phyloP scores from a whole-genome alignment of 2,888 invertebrate species.

The Xanthia icteritia region DNA sequence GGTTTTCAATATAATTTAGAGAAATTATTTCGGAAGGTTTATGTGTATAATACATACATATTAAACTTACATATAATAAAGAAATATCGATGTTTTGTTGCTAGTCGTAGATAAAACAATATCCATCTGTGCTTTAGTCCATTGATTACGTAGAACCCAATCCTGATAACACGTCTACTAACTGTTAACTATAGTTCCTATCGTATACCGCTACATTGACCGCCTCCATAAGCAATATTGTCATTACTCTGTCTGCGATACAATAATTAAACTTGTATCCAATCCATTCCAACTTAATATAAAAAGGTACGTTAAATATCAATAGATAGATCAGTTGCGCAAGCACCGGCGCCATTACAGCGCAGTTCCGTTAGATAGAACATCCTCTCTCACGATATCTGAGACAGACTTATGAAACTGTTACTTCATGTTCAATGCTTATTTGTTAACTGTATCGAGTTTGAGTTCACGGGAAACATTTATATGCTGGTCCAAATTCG shows the following conservation, averaged over 20 bases:
- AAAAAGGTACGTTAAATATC: constrained; percentile 37
- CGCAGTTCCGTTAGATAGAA: constrained; percentile 64
- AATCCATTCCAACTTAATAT: constrained; percentile 12
- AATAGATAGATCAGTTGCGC: constrained; percentile 60
- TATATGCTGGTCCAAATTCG: neutral
- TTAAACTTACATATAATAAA: no score
- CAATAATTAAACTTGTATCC: neutral
- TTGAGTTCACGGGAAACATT: constrained; percentile 18
- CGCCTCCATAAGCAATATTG: no score
- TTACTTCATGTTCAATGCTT: constrained; percentile 53
- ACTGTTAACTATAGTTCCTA: no score
- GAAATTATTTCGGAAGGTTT: no score
- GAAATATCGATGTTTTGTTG: no score
- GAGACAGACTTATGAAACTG: constrained; percentile 56
- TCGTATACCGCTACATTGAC: no score
- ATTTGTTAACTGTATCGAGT: constrained; percentile 50
- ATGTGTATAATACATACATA: no score
- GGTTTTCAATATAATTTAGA: no score
- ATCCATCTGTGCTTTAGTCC: no score
- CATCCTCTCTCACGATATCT: constrained; percentile 66
- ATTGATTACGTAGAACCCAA: no score
- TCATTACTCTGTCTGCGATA: neutral
- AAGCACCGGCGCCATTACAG: constrained; percentile 54
- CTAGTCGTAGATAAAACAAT: no score
- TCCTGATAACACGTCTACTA: no score